phyloP scores from a whole-genome alignment of 2,888 invertebrate species.

The Macrosiphum euphorbiae region DNA sequence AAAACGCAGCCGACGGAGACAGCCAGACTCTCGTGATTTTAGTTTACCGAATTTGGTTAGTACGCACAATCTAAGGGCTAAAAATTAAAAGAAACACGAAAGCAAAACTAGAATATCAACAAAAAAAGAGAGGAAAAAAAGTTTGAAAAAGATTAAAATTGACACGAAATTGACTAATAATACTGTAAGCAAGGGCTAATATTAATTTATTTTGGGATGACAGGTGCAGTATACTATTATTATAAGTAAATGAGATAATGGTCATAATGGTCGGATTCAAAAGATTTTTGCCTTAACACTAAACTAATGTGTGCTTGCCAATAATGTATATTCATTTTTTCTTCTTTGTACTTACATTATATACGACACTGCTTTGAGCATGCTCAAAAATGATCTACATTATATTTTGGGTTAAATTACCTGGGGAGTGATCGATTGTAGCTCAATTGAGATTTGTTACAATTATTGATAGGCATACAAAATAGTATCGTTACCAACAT shows the following conservation, averaged over 20 bases:
- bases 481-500: no score
- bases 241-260: not conserved
- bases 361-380: not conserved
- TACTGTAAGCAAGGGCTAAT: not conserved
- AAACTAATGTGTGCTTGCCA: not conserved
- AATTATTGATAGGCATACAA: no score
- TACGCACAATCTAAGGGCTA: not conserved
- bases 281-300: not conserved
- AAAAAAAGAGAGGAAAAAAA: not conserved
- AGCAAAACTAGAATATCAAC: not conserved
- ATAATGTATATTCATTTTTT: not conserved
- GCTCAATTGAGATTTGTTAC: no score
- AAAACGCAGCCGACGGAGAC: slow-evolving; percentile 32
- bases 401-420: no score
- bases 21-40: slow-evolving; percentile 18
- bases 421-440: no score
- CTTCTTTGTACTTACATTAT: not conserved
- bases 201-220: not conserved
- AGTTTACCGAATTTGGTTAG: slow-evolving; percentile 20
- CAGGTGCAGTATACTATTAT: not conserved
- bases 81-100: slow-evolving; percentile 31
- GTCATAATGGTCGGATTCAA: not conserved
- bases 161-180: not conserved
- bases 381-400: no score
- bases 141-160: slow-evolving; percentile 20